A percentile compares a stretch with the other conserved stretches of the same genome.
Conservation (phyloP, 2,888 invertebrate species). For the Oligia fasciuncula region DNA sequence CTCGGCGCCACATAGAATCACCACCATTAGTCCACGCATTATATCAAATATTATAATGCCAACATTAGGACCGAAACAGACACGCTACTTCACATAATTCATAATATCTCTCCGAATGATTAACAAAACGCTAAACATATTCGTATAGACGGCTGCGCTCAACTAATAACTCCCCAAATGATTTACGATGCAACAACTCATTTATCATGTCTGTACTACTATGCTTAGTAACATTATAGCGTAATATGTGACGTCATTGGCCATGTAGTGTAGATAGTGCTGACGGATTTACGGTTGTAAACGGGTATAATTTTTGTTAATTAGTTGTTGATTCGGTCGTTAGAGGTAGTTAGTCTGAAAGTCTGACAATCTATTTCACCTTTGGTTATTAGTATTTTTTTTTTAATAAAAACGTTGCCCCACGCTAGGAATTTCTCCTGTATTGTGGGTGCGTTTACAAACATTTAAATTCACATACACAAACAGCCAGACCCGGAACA, state of each 20-base stretch:
- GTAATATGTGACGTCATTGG: conserved; percentile 40
- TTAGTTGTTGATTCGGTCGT: conserved; percentile 17
- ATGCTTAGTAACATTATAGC: conserved; percentile 12
- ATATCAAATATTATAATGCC: conserved; percentile 31
- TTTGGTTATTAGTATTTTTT: background rate
- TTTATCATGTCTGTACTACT: conserved; percentile 40
- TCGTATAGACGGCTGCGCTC: conserved; percentile 36
- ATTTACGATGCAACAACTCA: conserved; percentile 45
- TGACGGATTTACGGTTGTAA: conserved; percentile 12
- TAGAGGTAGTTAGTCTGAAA: no score
- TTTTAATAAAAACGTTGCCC: no score
- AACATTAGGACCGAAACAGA: conserved; percentile 40
- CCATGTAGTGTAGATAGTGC: conserved; percentile 10
- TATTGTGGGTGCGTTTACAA: no score
- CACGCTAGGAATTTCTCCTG: no score
- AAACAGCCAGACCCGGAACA: no score
- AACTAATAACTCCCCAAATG: conserved; percentile 49
- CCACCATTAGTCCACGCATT: conserved; percentile 3
- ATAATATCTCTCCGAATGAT: conserved; percentile 24
- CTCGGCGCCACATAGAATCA: background rate
- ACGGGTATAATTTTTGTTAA: conserved; percentile 24
- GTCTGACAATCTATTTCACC: background rate
- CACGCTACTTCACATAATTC: conserved; percentile 37
- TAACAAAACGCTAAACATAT: conserved; percentile 43
- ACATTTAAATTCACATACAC: no score